Conservation (phyloP, 2,797 vertebrate species). For the Takifugu rubripes region DNA sequence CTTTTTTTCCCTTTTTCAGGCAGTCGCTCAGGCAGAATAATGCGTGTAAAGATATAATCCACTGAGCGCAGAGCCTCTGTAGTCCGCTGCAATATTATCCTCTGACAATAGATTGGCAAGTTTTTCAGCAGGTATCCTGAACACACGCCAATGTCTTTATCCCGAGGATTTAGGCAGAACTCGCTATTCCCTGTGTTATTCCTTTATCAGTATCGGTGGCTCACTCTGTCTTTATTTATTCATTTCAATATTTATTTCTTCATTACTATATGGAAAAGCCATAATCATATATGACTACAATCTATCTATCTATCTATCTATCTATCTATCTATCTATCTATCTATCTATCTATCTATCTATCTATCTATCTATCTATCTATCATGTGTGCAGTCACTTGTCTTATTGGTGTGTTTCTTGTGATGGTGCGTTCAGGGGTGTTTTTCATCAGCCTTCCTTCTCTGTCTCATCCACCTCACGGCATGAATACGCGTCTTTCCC, state of each 20-base stretch:
- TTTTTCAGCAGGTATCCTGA: slow-evolving; percentile 53
- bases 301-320: slow-evolving; percentile 26
- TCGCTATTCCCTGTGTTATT: slow-evolving; percentile 22
- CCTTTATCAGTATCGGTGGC: neutral
- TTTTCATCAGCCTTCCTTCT: slow-evolving; percentile 61
- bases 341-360: slow-evolving; percentile 33
- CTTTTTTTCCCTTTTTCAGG: slow-evolving; percentile 32
- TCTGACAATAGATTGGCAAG: slow-evolving; percentile 49
- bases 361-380: slow-evolving; percentile 23
- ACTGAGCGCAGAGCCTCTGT: slow-evolving; percentile 53
- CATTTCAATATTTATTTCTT: too few species aligned
- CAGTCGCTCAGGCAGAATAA: slow-evolving; percentile 68
- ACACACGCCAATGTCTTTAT: slow-evolving; percentile 38
- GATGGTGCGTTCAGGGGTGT: slow-evolving; percentile 73
- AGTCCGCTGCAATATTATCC: slow-evolving; percentile 46
- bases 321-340: slow-evolving; percentile 21
- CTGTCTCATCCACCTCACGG: slow-evolving; percentile 35
- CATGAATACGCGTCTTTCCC: slow-evolving; percentile 66
- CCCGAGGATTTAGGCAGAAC: slow-evolving; percentile 29
- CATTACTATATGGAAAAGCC: too few species aligned
- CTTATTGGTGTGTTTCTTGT: slow-evolving; percentile 65
- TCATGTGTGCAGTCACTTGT: neutral
- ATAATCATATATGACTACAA: neutral
- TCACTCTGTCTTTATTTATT: too few species aligned
- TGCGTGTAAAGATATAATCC: slow-evolving; percentile 67